These are phyloP conservation scores for Zeus faber DNA, from an alignment of 2,113 vertebrate species.

Conservation along the genomic window DNA sequence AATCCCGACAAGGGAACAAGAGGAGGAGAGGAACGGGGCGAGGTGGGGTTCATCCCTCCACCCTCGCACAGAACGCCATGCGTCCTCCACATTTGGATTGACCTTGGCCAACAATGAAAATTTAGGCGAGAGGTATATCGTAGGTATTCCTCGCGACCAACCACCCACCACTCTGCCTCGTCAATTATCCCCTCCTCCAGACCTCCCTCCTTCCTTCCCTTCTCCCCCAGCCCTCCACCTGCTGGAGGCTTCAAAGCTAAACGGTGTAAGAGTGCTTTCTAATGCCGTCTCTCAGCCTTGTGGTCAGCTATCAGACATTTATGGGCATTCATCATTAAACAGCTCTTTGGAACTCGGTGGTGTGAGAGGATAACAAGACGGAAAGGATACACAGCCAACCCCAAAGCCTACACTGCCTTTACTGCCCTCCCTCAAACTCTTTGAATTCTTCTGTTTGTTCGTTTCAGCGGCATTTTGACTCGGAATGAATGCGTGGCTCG, in stretches of 20 bases:
- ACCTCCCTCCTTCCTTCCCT: neutral
- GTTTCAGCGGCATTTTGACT: neutral
- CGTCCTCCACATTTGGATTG: conserved; percentile 3
- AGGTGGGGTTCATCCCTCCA: too few species aligned
- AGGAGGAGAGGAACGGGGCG: too few species aligned
- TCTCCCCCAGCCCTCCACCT: conserved; percentile 12
- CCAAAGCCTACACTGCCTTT: neutral
- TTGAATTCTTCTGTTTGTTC: too few species aligned
- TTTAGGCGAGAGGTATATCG: conserved; percentile 15
- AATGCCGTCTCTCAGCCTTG: conserved; percentile 50
- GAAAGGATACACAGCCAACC: conserved; percentile 36
- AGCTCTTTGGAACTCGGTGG: conserved; percentile 36
- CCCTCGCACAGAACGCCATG: too few species aligned
- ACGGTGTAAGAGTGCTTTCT: conserved; percentile 24
- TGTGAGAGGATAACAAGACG: conserved; percentile 29
- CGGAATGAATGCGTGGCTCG: neutral
- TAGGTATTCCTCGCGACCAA: conserved; percentile 9
- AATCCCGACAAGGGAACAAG: too few species aligned
- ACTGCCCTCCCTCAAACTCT: neutral
- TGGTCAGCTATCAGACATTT: conserved; percentile 44
- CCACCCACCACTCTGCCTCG: neutral
- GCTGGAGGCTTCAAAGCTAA: conserved; percentile 21
- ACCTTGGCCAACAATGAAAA: conserved; percentile 18
- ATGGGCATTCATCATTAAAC: conserved; percentile 52
- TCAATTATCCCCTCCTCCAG: neutral